Evolutionary conservation across 2,797 vertebrate species (phyloP), one percentile per base, ranked within the genome.

Genomic region (Paratrypauchen microcephalus): DNA sequence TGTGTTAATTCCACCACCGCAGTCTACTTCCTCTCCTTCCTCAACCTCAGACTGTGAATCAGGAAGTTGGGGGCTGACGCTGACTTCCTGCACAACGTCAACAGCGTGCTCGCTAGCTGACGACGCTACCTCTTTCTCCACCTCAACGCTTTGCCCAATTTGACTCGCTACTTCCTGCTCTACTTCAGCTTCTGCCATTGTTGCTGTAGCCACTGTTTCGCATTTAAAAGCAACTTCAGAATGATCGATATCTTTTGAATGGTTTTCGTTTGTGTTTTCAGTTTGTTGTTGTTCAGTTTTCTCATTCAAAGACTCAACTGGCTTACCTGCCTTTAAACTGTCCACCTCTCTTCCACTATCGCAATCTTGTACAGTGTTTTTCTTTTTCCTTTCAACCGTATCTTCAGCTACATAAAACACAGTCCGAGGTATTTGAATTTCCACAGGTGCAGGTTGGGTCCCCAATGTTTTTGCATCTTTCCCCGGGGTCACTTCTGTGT

Each of bases 21-120:
- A 71, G 39, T 81, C 67, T 62, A 82, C 88, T 93, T 88, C 87
- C 83, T 90, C 89, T 84, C 48, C 73, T 67, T 76, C 78, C 68
- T 67, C 69, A 19, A 80, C 77, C 79, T 84, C 77, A 57, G 83
- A 87, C 57, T 83, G 85, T 77, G 90, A 86, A 89, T 88, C 88
- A 87, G 93, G 92, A 93, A 93, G 91, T 69, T 89, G 91, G 83
- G 86, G 83, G 91, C 78, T 82, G 85, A 85, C 18, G 19, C 69
- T 15, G n/a, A 85, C 91, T 92, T 94, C 93, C 93, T 85, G 86
- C 24, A 55, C 91, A 89, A 92, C 87, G 89, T 93, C 85, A 88
- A 81, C 71, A 0, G 52, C 69, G 76, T 64, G 26, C 64, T 18
- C 69, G 82, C 81, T 74, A 77, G 90, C 76, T 83, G 87, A 85